These are phyloP conservation scores for Drosophila bocki DNA, from an alignment of 1,140 invertebrate species.

Conservation along the genomic window DNA sequence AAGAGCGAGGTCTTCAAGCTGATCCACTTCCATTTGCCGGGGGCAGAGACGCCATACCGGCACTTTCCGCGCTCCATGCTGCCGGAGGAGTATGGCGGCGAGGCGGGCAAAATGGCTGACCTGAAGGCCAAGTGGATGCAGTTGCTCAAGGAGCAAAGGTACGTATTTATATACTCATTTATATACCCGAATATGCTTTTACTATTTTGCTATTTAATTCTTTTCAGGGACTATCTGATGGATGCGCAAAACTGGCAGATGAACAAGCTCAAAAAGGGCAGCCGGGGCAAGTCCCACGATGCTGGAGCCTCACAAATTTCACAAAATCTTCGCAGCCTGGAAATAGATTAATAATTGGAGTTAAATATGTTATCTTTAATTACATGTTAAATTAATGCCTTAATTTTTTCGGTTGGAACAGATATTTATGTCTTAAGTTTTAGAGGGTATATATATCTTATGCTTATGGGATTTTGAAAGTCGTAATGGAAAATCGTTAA, in stretches of 20 bases:
- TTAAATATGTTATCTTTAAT: neutral
- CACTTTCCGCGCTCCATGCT: conserved; percentile 88
- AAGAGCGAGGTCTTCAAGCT: conserved; percentile 87
- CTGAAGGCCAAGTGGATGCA: conserved; percentile 87
- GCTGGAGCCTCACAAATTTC: conserved; percentile 11
- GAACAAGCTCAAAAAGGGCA: conserved; percentile 66
- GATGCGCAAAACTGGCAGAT: conserved; percentile 65
- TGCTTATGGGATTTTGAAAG: neutral
- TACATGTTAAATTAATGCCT: neutral
- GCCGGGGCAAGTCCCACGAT: conserved; percentile 5
- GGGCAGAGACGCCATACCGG: conserved; percentile 87
- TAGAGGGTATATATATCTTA: neutral
- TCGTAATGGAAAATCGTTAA: neutral
- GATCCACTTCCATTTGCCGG: conserved; percentile 88
- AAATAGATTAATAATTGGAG: conserved; percentile 64
- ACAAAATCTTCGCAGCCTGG: conserved; percentile 62
- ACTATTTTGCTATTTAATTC: too few relatives aligned
- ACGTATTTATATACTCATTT: too few relatives aligned
- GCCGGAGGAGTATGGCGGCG: conserved; percentile 89
- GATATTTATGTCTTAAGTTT: conserved; percentile 1
- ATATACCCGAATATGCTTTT: neutral
- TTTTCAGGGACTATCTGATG: conserved; percentile 65
- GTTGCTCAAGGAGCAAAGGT: conserved; percentile 79
- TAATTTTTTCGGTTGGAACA: neutral
- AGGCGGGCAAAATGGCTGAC: conserved; percentile 86